Evolutionary conservation across 92 coral and sea anemone species (phyloP).

Genomic region (Pocillopora grandis): DNA sequence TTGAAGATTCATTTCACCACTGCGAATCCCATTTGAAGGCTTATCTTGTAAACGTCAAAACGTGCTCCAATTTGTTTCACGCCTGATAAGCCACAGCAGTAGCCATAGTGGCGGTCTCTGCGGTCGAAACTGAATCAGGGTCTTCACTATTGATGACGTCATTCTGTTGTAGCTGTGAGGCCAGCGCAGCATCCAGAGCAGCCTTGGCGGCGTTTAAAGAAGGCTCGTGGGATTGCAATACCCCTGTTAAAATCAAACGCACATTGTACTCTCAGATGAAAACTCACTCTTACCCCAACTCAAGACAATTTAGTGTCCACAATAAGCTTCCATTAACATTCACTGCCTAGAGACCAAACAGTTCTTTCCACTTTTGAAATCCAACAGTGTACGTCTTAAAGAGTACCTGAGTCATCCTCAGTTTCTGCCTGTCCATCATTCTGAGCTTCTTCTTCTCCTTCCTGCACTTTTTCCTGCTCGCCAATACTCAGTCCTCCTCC

Average conservation of each 20-base stretch:
- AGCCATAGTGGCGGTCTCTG: conserved; percentile 53
- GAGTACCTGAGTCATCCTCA: conserved; percentile 32
- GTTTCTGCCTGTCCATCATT: conserved; percentile 27
- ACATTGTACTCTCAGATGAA: too few species aligned
- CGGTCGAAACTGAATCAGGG: conserved; percentile 52
- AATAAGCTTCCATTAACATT: too few species aligned
- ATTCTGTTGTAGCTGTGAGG: conserved; percentile 62
- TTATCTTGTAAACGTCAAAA: neutral
- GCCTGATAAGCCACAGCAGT: conserved; percentile 44
- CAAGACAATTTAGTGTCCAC: too few species aligned
- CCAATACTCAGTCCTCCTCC: conserved; percentile 49
- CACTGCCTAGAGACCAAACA: too few species aligned
- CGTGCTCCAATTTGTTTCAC: neutral
- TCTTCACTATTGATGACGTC: conserved; percentile 50
- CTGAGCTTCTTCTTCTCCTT: conserved; percentile 35
- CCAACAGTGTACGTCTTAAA: neutral
- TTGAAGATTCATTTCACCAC: too few species aligned
- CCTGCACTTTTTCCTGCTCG: conserved; percentile 57
- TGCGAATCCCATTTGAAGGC: neutral
- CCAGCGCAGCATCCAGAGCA: conserved; percentile 62
- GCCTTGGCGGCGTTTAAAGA: conserved; percentile 58
- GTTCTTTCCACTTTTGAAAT: too few species aligned
- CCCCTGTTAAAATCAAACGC: conserved; percentile 19
- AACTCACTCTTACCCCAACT: too few species aligned
- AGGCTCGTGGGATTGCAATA: conserved; percentile 56